Conservation (phyloP, 2,113 vertebrate species). For the Microcebus lehilahytsara region DNA sequence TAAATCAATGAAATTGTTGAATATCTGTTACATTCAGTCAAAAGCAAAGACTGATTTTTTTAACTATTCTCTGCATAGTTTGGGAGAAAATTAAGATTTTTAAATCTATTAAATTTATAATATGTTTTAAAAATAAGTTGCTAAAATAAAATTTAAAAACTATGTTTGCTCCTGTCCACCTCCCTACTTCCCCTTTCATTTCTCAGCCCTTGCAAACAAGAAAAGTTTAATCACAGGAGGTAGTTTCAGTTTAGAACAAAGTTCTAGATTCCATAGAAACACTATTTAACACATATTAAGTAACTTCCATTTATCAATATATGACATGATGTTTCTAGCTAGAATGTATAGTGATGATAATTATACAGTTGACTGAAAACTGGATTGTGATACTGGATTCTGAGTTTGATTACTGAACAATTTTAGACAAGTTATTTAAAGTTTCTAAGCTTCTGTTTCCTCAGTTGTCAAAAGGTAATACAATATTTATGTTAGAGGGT, state of each 20-base stretch:
- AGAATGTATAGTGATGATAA: not conserved
- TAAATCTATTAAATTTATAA: too few relatives aligned
- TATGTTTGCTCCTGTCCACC: too few relatives aligned
- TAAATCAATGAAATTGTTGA: too few relatives aligned
- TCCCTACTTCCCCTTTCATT: not conserved
- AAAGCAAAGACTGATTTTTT: too few relatives aligned
- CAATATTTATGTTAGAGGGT: not conserved
- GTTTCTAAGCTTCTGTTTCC: not conserved
- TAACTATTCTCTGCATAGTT: too few relatives aligned
- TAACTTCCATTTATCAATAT: not conserved
- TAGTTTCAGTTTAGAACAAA: not conserved
- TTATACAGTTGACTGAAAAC: not conserved
- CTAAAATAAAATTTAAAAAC: too few relatives aligned
- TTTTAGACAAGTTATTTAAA: not conserved
- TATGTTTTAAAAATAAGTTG: too few relatives aligned
- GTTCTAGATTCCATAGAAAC: not conserved
- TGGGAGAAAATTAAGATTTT: too few relatives aligned
- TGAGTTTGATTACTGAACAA: not conserved
- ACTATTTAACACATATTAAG: not conserved
- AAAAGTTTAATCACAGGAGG: not conserved
- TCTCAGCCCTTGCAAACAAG: not conserved
- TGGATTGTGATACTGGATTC: not conserved
- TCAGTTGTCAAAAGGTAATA: not conserved
- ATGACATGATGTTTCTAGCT: not conserved
- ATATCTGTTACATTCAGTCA: too few relatives aligned